Conservation (phyloP, 2,888 invertebrate species). For the Nymphalis urticae region DNA sequence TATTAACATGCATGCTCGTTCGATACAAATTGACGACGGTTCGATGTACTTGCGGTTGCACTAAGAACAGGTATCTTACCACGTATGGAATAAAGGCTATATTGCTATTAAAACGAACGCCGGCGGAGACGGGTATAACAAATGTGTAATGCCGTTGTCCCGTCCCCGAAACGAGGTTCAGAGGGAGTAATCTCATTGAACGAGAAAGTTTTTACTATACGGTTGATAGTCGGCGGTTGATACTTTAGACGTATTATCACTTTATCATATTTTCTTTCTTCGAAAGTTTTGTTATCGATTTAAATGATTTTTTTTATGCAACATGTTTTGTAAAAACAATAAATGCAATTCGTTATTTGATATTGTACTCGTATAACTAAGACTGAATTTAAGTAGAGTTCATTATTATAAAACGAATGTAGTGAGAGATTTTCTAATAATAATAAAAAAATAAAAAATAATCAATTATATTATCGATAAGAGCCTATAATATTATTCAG, state of each 20-base stretch:
- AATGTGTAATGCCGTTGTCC: conserved; percentile 26
- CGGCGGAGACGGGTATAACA: conserved; percentile 23
- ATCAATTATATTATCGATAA: too few relatives aligned
- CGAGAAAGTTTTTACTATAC: conserved; percentile 33
- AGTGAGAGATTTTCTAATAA: too few relatives aligned
- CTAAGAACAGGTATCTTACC: conserved; percentile 18
- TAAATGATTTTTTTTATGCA: too few relatives aligned
- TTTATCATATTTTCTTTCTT: conserved; percentile 13
- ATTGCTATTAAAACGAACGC: conserved; percentile 14
- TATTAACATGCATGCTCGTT: conserved; percentile 69
- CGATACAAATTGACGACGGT: conserved; percentile 73
- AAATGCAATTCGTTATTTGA: too few relatives aligned
- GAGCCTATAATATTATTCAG: too few relatives aligned
- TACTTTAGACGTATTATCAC: conserved; percentile 30
- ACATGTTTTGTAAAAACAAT: too few relatives aligned
- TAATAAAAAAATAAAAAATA: too few relatives aligned
- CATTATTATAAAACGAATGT: too few relatives aligned
- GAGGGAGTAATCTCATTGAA: conserved; percentile 32
- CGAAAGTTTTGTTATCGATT: not conserved
- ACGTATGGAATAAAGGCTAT: conserved; percentile 18
- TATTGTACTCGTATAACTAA: too few relatives aligned
- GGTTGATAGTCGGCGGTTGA: conserved; percentile 29
- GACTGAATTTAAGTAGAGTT: too few relatives aligned
- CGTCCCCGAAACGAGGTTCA: conserved; percentile 29
- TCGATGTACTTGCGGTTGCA: conserved; percentile 49